A percentile compares a stretch with the other conserved stretches of the same genome.
These are phyloP conservation scores for Tetramorium alpestre DNA, from an alignment of 1,140 invertebrate genomes.

Conservation along the genomic window DNA sequence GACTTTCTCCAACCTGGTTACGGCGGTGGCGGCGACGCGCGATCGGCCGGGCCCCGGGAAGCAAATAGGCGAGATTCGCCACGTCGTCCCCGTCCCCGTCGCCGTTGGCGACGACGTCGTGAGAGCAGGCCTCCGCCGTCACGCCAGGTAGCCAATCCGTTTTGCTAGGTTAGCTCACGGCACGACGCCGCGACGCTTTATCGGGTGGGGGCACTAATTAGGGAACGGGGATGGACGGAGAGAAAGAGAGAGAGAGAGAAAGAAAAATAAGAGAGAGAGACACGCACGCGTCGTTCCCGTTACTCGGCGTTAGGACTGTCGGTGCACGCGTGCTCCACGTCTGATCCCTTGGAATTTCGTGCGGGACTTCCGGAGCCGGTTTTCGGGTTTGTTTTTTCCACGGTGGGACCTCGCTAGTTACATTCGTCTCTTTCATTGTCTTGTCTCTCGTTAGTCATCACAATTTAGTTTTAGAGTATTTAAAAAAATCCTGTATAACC, in stretches of 20 bases:
- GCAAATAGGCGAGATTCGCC: neutral
- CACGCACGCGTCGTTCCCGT: slow-evolving; percentile 63
- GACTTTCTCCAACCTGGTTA: slow-evolving; percentile 63
- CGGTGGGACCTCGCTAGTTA: neutral
- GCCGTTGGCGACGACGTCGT: neutral
- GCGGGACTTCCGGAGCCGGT: slow-evolving; percentile 1
- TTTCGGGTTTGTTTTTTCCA: neutral
- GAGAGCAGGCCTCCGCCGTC: neutral
- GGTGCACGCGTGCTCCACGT: slow-evolving; percentile 32
- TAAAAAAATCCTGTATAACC: slow-evolving; percentile 16
- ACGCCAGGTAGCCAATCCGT: neutral
- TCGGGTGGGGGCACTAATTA: slow-evolving; percentile 76
- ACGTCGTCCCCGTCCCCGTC: neutral
- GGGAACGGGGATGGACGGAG: slow-evolving; percentile 53
- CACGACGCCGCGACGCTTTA: slow-evolving; percentile 71
- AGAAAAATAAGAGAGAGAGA: neutral
- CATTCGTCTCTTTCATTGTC: neutral
- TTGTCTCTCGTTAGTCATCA: neutral
- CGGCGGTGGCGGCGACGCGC: neutral
- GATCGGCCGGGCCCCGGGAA: neutral
- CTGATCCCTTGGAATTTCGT: neutral
- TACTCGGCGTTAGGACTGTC: slow-evolving; percentile 52
- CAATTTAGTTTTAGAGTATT: neutral
- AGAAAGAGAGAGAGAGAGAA: neutral
- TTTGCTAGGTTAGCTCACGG: slow-evolving; percentile 70